A percentile compares a stretch with the other conserved stretches of the same genome.
phyloP scores from a whole-genome alignment of 2,113 vertebrate genomes.

The Charina bottae region DNA sequence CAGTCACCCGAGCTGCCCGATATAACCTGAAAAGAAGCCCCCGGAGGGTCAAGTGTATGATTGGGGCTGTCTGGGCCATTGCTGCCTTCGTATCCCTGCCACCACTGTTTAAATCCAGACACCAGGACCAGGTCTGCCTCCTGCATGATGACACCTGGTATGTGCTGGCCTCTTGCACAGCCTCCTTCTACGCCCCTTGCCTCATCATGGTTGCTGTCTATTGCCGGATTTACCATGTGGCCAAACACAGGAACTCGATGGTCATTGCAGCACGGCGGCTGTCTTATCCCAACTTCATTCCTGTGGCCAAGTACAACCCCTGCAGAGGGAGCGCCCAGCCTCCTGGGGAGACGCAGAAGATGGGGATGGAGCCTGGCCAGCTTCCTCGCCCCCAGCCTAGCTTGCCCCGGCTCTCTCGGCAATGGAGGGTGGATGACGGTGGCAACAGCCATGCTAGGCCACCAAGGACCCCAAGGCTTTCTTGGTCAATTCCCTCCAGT shows the following conservation, averaged over 20 bases:
- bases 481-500: constrained; percentile 63
- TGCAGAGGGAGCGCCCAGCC: constrained; percentile 60
- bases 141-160: constrained; percentile 92
- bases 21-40: constrained; percentile 88
- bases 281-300: constrained; percentile 76
- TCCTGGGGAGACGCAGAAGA: constrained; percentile 79
- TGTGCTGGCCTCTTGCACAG: constrained; percentile 84
- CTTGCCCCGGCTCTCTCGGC: constrained; percentile 73
- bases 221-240: constrained; percentile 87
- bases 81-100: constrained; percentile 87
- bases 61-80: constrained; percentile 81
- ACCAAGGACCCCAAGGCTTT: neutral
- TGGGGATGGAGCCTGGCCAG: constrained; percentile 79
- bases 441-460: constrained; percentile 31
- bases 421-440: constrained; percentile 18
- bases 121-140: constrained; percentile 75
- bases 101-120: constrained; percentile 75
- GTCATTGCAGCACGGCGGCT: constrained; percentile 76
- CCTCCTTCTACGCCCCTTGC: constrained; percentile 89
- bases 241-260: constrained; percentile 77
- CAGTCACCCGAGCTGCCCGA: constrained; percentile 84
- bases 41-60: constrained; percentile 82
- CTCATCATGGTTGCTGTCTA: constrained; percentile 89
- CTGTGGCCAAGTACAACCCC: constrained; percentile 31
- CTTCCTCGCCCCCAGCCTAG: neutral